A percentile compares a stretch with the other conserved stretches of the same genome.
These are phyloP conservation scores for Drosophila lowei DNA, from an alignment of 1,140 invertebrate species.

Conservation along the genomic window DNA sequence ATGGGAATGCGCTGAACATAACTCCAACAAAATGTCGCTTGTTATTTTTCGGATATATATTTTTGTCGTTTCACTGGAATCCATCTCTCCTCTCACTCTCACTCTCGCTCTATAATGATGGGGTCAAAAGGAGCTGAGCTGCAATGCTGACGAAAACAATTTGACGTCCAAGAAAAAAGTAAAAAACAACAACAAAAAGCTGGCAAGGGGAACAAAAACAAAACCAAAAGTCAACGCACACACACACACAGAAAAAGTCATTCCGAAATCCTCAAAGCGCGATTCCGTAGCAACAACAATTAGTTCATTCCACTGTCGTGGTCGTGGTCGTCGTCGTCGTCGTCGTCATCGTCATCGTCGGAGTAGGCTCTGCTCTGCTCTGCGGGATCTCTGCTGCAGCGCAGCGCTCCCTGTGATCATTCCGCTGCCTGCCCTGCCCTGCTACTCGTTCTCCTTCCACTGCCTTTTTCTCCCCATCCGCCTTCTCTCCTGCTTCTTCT, in stretches of 20 bases:
- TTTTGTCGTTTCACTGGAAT: slow-evolving; percentile 34
- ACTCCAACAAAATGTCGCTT: too few relatives aligned
- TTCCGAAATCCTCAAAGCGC: not conserved
- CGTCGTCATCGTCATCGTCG: too few relatives aligned
- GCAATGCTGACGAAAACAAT: slow-evolving; percentile 48
- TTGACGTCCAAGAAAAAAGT: slow-evolving; percentile 31
- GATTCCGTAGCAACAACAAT: slow-evolving; percentile 53
- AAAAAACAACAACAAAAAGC: not conserved
- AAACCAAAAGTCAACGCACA: slow-evolving; percentile 3
- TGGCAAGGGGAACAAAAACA: not conserved
- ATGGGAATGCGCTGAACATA: too few relatives aligned
- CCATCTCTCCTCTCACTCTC: slow-evolving; percentile 8
- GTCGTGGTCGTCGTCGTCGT: not conserved
- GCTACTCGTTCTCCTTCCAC: too few relatives aligned
- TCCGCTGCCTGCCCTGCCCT: too few relatives aligned
- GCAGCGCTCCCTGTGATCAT: too few relatives aligned
- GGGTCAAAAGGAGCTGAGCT: slow-evolving; percentile 26
- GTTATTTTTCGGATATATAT: not conserved
- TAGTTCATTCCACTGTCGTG: slow-evolving; percentile 44
- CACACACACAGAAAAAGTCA: too few relatives aligned
- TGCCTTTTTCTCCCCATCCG: not conserved
- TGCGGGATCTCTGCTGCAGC: too few relatives aligned
- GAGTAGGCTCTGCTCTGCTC: too few relatives aligned
- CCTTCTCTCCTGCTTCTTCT: slow-evolving; percentile 4
- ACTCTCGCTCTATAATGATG: slow-evolving; percentile 37